A percentile compares a stretch with the other conserved stretches of the same genome.
phyloP scores from a whole-genome alignment of 1,140 invertebrate genomes.

The Gonioctena quinquepunctata region DNA sequence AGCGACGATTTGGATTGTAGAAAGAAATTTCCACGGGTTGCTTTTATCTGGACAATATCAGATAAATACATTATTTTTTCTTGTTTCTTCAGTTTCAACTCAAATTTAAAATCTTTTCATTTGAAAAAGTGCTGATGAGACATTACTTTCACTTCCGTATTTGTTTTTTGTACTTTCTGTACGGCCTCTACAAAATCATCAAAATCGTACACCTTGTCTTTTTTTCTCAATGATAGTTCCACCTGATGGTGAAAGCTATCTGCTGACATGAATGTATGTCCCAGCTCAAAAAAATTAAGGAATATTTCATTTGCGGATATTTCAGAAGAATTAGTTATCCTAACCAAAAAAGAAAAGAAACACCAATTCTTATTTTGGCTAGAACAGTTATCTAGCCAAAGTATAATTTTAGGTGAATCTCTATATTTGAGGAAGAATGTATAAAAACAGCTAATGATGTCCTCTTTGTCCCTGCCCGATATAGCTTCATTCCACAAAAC shows the following conservation, averaged over 20 bases:
- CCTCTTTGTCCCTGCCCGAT: conserved; percentile 34
- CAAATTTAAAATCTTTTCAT: background rate
- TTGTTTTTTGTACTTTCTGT: too few species aligned
- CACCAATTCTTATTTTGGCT: too few species aligned
- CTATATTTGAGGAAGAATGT: conserved; percentile 25
- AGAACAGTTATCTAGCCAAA: conserved; percentile 39
- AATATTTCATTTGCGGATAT: background rate
- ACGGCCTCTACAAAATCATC: conserved; percentile 6
- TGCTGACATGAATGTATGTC: conserved; percentile 17
- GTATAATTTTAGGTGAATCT: conserved; percentile 7
- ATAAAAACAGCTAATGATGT: conserved; percentile 40
- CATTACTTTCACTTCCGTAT: too few species aligned
- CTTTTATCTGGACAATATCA: too few species aligned
- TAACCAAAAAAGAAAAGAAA: conserved; percentile 29
- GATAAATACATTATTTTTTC: too few species aligned
- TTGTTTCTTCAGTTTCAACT: too few species aligned
- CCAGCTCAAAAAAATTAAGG: conserved; percentile 20
- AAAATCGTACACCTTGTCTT: conserved; percentile 10
- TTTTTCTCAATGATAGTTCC: background rate
- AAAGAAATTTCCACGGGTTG: too few species aligned
- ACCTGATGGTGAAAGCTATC: conserved; percentile 23
- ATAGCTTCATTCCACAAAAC: conserved; percentile 40
- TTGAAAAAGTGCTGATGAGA: background rate
- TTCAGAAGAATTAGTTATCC: conserved; percentile 24
- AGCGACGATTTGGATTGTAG: too few species aligned